Evolutionary conservation across 2,888 invertebrate genomes (phyloP).

Genomic region (Eudasyphora cyanicolor): DNA sequence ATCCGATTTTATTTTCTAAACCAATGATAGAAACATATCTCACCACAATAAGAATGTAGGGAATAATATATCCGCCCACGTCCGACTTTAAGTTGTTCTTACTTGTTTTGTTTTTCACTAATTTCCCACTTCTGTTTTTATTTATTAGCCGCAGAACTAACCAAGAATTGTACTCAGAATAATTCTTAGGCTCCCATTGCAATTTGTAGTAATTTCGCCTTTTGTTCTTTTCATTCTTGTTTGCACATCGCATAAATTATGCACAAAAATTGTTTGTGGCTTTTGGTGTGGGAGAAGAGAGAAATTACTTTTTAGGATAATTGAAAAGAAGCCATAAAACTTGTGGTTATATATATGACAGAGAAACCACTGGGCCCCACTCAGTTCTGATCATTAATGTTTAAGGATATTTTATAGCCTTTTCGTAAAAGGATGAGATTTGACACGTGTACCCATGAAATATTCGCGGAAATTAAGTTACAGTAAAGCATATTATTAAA

Average conservation of each 20-base stretch:
- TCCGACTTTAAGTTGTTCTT: background rate
- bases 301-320: slow-evolving; percentile 41
- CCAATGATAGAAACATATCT: no score
- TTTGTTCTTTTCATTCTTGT: background rate
- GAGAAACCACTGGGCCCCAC: background rate
- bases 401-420: background rate
- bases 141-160: background rate
- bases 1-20: no score
- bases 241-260: slow-evolving; percentile 58
- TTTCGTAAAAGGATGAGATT: background rate
- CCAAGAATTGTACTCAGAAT: background rate
- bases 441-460: no score
- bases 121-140: background rate
- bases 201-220: slow-evolving; percentile 32
- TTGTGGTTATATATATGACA: background rate
- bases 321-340: slow-evolving; percentile 20
- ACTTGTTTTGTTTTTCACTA: background rate
- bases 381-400: background rate
- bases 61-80: no score
- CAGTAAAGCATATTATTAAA: no score
- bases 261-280: slow-evolving; percentile 12
- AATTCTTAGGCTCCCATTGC: slow-evolving; percentile 39
- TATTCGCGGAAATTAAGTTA: no score
- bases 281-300: background rate
- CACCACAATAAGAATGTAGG: no score